Conservation (phyloP, 2,113 vertebrate species). For the Dipodomys spectabilis region DNA sequence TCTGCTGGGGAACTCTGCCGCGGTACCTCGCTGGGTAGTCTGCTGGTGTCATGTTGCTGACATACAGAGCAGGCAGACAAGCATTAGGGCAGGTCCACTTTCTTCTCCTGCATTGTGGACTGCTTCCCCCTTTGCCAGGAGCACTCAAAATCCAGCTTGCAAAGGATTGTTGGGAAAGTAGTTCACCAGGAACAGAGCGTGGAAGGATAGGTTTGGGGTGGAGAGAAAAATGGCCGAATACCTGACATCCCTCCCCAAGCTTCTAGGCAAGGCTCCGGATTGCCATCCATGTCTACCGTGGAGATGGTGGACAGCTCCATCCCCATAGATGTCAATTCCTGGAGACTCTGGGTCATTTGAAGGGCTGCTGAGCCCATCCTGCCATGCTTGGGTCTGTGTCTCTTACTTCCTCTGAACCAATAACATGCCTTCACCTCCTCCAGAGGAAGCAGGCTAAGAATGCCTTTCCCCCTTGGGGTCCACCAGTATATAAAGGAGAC, state of each 20-base stretch:
- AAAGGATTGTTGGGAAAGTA: not conserved
- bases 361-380: not conserved
- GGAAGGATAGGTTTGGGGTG: not conserved
- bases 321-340: not conserved
- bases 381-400: not conserved
- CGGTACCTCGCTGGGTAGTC: too few species aligned
- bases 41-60: not conserved
- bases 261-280: not conserved
- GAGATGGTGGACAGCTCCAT: too few species aligned
- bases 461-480: rapidly evolving
- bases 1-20: too few species aligned
- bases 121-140: not conserved
- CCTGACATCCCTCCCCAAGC: not conserved
- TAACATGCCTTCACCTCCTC: not conserved
- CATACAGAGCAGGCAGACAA: not conserved
- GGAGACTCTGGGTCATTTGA: rapidly evolving
- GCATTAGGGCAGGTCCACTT: not conserved
- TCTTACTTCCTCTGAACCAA: not conserved
- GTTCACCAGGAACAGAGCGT: not conserved
- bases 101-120: not conserved
- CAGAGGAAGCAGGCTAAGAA: not conserved
- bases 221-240: not conserved
- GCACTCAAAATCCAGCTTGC: not conserved
- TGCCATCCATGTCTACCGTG: too few species aligned
- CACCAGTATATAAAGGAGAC: not conserved